Evolutionary conservation across 2,888 invertebrate genomes (phyloP).

Genomic region (Lasioglossum leucozonium): DNA sequence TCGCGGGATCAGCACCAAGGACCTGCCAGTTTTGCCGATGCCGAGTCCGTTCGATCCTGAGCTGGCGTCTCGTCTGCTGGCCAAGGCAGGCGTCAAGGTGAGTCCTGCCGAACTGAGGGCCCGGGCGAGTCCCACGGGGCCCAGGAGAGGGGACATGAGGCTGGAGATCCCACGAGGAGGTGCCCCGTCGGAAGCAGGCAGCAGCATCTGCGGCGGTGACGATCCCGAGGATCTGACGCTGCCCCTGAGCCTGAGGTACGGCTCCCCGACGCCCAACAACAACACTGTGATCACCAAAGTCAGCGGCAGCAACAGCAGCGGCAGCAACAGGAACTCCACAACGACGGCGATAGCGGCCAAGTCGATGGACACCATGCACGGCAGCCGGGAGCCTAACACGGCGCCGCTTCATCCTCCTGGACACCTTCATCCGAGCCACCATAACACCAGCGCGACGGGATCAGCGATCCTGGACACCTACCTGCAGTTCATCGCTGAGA

Average conservation of each 20-base stretch:
- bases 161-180: conserved; percentile 91
- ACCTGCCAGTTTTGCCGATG: conserved; percentile 96
- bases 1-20: conserved; percentile 96
- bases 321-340: conserved; percentile 71
- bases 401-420: conserved; percentile 85
- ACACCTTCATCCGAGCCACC: conserved; percentile 68
- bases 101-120: conserved; percentile 93
- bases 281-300: conserved; percentile 84
- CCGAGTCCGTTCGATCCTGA: conserved; percentile 96
- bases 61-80: conserved; percentile 91
- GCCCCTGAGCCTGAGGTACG: conserved; percentile 87
- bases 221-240: conserved; percentile 94
- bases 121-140: conserved; percentile 94
- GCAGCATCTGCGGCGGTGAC: conserved; percentile 91
- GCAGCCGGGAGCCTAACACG: conserved; percentile 89
- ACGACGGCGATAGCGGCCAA: conserved; percentile 88
- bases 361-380: conserved; percentile 88
- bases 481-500: conserved; percentile 94
- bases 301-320: conserved; percentile 86
- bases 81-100: conserved; percentile 95
- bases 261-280: conserved; percentile 88
- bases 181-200: conserved; percentile 89
- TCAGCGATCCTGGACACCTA: conserved; percentile 94
- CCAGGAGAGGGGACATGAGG: conserved; percentile 91
- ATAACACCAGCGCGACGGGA: conserved; percentile 85